Evolutionary conservation across 2,797 vertebrate species (phyloP).

Genomic region (Monodelphis domestica): DNA sequence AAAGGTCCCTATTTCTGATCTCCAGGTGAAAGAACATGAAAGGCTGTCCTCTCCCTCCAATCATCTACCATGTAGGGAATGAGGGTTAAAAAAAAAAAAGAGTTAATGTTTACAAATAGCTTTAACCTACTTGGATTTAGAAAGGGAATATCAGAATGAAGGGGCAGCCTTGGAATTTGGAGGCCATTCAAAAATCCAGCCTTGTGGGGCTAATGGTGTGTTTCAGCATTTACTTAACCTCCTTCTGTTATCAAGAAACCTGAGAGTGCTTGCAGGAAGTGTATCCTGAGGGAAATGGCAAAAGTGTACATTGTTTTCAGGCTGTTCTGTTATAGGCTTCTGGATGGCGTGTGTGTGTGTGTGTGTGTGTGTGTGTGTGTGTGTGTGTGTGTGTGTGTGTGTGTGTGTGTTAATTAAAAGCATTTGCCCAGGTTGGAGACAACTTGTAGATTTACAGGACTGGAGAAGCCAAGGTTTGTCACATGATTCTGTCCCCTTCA

Average conservation of each 20-base stretch:
- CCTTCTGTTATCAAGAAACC: conserved; percentile 61
- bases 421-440: conserved; percentile 51
- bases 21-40: not conserved
- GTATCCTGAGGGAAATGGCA: conserved; percentile 53
- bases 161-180: conserved; percentile 44
- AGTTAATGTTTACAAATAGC: conserved; percentile 60
- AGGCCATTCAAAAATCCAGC: conserved; percentile 59
- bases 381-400: not conserved
- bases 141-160: conserved; percentile 56
- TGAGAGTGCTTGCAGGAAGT: conserved; percentile 41
- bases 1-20: not conserved
- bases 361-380: conserved; percentile 53
- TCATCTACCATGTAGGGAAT: conserved; percentile 28
- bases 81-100: not conserved
- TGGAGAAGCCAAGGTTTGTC: conserved; percentile 3
- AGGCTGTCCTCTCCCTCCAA: not conserved
- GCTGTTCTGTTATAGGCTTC: conserved; percentile 52
- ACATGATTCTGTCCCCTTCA: not conserved
- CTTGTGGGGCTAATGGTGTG: conserved; percentile 44
- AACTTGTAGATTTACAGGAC: not conserved
- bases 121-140: conserved; percentile 47
- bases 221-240: conserved; percentile 72
- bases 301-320: conserved; percentile 51
- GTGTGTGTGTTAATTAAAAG: conserved; percentile 39
- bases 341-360: conserved; percentile 4